Conservation (phyloP, 1,140 invertebrate genomes). For the Capitella teleta region DNA sequence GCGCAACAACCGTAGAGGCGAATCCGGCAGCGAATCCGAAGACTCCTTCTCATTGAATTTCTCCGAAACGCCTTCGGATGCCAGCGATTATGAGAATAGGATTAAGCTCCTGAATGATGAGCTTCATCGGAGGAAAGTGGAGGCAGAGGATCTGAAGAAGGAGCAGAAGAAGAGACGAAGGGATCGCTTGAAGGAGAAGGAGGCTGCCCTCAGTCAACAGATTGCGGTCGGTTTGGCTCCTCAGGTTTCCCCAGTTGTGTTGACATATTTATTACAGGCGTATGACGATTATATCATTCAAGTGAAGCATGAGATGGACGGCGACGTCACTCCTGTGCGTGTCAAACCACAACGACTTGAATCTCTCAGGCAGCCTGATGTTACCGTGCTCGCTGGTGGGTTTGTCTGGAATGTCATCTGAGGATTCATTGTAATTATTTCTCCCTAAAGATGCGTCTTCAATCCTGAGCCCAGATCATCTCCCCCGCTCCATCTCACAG, state of each 20-base stretch:
- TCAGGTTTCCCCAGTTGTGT: not conserved
- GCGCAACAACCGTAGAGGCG: constrained; percentile 21
- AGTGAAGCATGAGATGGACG: too few species aligned
- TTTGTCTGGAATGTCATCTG: too few species aligned
- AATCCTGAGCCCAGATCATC: too few species aligned
- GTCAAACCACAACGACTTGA: too few species aligned
- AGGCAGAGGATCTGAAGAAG: constrained; percentile 43
- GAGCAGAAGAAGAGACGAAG: constrained; percentile 42
- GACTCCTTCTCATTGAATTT: constrained; percentile 46
- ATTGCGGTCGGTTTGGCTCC: constrained; percentile 38
- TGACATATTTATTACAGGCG: too few species aligned
- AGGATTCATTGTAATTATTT: too few species aligned
- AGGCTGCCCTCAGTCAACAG: constrained; percentile 46
- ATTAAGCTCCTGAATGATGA: constrained; percentile 46
- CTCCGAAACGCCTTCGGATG: constrained; percentile 46
- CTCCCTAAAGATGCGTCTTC: too few species aligned
- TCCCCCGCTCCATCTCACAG: too few species aligned
- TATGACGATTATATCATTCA: too few species aligned
- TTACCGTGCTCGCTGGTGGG: too few species aligned
- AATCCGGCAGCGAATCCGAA: constrained; percentile 48
- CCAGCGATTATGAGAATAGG: constrained; percentile 47
- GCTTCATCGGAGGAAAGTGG: constrained; percentile 41
- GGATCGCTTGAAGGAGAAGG: constrained; percentile 45
- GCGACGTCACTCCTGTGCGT: too few species aligned
- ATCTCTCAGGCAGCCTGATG: too few species aligned